Evolutionary conservation across 2,797 vertebrate species (phyloP).

Genomic region (Neosilurus mollespiculum): DNA sequence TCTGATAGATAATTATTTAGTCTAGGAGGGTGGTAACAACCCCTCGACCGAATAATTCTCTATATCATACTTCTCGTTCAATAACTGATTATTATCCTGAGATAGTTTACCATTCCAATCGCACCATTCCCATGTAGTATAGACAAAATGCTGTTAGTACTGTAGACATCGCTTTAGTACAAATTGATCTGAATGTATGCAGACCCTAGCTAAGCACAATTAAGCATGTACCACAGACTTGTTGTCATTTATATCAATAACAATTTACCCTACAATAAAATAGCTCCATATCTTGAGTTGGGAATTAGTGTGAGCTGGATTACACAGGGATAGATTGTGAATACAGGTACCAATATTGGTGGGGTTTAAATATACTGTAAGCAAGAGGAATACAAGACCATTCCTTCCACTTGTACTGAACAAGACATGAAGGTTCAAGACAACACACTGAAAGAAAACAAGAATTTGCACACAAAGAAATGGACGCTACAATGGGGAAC

Average conservation of each 20-base stretch:
- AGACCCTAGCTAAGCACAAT: neutral
- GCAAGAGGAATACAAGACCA: neutral
- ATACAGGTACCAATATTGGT: no score
- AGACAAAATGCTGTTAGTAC: neutral
- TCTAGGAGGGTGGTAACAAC: no score
- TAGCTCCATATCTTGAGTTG: no score
- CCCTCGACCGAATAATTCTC: no score
- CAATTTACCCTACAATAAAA: neutral
- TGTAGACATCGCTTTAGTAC: neutral
- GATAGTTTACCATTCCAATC: no score
- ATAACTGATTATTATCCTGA: no score
- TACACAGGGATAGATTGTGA: neutral
- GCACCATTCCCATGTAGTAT: no score
- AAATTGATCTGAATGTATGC: neutral
- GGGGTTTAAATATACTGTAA: neutral
- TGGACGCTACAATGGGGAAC: neutral
- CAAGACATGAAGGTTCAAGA: conserved; percentile 49
- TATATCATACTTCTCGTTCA: no score
- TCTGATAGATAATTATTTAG: no score
- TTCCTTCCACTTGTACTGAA: neutral
- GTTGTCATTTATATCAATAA: neutral
- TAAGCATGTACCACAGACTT: neutral
- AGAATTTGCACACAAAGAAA: conserved; percentile 20
- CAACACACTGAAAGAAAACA: neutral
- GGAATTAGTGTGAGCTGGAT: neutral